Evolutionary conservation across 2,888 invertebrate species (phyloP).

Genomic region (Odontothrips loti): DNA sequence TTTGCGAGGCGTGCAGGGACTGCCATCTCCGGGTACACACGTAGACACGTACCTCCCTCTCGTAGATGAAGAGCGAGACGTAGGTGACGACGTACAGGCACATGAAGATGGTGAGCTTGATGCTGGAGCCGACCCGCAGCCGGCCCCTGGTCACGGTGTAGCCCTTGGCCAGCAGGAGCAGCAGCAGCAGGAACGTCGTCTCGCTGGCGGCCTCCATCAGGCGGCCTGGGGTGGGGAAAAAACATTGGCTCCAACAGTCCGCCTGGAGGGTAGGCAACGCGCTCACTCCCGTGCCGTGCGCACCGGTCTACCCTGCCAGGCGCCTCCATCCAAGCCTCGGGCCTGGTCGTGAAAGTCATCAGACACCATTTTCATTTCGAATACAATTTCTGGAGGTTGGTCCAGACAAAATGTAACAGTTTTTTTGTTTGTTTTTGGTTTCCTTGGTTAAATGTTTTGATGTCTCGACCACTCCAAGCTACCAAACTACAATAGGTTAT

Average conservation of each 20-base stretch:
- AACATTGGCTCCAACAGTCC: too few species aligned
- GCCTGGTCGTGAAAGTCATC: too few species aligned
- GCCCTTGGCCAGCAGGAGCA: constrained; percentile 81
- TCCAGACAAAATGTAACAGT: not conserved
- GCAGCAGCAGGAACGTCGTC: constrained; percentile 68
- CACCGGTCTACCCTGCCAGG: too few species aligned
- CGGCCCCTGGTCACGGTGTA: constrained; percentile 85
- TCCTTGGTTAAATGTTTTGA: too few species aligned
- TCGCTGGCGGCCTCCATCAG: constrained; percentile 68
- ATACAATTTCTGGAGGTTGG: constrained; percentile 26
- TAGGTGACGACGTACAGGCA: constrained; percentile 69
- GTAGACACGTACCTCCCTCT: constrained; percentile 59
- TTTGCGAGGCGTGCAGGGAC: too few species aligned
- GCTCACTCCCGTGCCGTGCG: too few species aligned
- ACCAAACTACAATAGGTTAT: not conserved
- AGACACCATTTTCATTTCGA: too few species aligned
- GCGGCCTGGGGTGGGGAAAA: constrained; percentile 61
- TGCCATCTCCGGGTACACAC: not conserved
- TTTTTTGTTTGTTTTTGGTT: too few species aligned
- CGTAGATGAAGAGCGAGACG: constrained; percentile 71
- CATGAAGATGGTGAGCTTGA: constrained; percentile 76
- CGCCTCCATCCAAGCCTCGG: too few species aligned
- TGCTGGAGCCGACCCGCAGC: constrained; percentile 64
- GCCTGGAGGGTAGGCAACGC: too few species aligned
- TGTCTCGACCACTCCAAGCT: too few species aligned